Base-by-base conservation (phyloP, 2,888 invertebrate genomes). In the Perizoma flavofasciatum region DNA sequence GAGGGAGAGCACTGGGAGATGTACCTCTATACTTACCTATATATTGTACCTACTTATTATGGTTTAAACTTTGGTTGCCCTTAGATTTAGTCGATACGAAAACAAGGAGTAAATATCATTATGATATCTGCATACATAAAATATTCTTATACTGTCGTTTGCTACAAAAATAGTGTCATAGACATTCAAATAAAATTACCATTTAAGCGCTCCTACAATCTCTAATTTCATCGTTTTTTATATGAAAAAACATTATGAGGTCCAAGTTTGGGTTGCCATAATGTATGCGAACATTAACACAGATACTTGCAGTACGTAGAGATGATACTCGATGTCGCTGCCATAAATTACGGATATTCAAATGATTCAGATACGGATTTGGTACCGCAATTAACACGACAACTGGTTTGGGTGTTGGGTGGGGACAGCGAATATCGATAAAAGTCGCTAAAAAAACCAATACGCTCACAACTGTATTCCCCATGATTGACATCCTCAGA, bases 271-370 rank as follows among this genome's bases (percentile, higher is more conserved):
- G 60, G 49, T 52, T 51, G 70, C 67, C 72, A 74, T 84, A 84
- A 86, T 85, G 80, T 82, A 85, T 83, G 82, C 85, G 78, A 73
- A 82, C 84, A 80, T 85, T 86, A 87, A 83, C 87, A 85, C 85
- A 81, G 74, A 84, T 81, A 80, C 75, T 71, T 66, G 61, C 52
- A 66, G 63, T 63, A 66, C 82, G 75, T 82, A 75, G 85, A 85
- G 89, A 90, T 83, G 90, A 86, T 83, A 83, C 86, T 81, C 75
- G 75, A 74, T 81, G 83, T 85, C 82, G 79, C 78, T 76, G 85
- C 78, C 85, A 89, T 92, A 89, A 92, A 92, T 92, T 85, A 89
- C 85, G 77, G 82, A 86, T 89, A 90, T 91, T 89, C 89, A 89
- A 91, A 91, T 89, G 82, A 79, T 82, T 84, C 77, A 83, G 89